phyloP scores from a whole-genome alignment of 1,140 invertebrate species.

The Drosophila simulans region DNA sequence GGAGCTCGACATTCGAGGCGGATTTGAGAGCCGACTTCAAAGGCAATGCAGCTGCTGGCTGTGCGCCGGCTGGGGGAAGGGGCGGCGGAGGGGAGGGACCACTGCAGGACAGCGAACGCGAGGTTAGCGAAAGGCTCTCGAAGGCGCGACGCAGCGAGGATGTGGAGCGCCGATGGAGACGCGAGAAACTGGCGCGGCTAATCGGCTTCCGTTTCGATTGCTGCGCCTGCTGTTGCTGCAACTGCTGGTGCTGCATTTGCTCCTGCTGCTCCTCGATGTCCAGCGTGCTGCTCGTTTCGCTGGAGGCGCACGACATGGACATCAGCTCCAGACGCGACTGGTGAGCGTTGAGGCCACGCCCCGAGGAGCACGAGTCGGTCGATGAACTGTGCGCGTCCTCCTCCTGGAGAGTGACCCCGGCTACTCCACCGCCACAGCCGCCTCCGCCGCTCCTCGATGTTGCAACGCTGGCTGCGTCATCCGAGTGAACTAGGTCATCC shows the following conservation, averaged over 20 bases:
- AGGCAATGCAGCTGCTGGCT: conserved; percentile 37
- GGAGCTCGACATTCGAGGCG: conserved; percentile 66
- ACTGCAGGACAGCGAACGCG: conserved; percentile 87
- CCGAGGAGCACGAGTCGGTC: conserved; percentile 86
- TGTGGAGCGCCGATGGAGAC: conserved; percentile 87
- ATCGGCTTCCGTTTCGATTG: conserved; percentile 55
- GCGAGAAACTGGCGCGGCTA: conserved; percentile 81
- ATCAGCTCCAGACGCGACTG: conserved; percentile 81
- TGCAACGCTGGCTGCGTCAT: conserved; percentile 43
- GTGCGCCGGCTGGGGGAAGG: conserved; percentile 37
- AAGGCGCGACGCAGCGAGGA: conserved; percentile 89
- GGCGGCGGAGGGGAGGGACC: conserved; percentile 84
- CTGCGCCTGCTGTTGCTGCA: conserved; percentile 10
- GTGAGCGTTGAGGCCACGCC: conserved; percentile 54
- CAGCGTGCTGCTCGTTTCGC: conserved; percentile 87
- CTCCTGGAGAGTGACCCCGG: conserved; percentile 68
- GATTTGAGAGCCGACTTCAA: conserved; percentile 79
- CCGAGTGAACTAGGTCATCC: conserved; percentile 85
- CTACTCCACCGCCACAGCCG: conserved; percentile 8
- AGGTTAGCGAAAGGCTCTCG: conserved; percentile 88
- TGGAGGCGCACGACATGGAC: conserved; percentile 86
- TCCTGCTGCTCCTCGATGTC: conserved; percentile 72
- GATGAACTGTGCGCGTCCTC: conserved; percentile 87
- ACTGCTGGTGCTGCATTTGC: conserved; percentile 50
- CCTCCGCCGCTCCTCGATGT: conserved; percentile 8